Evolutionary conservation across 2,888 invertebrate genomes (phyloP).

Genomic region (Dynastes tityus): DNA sequence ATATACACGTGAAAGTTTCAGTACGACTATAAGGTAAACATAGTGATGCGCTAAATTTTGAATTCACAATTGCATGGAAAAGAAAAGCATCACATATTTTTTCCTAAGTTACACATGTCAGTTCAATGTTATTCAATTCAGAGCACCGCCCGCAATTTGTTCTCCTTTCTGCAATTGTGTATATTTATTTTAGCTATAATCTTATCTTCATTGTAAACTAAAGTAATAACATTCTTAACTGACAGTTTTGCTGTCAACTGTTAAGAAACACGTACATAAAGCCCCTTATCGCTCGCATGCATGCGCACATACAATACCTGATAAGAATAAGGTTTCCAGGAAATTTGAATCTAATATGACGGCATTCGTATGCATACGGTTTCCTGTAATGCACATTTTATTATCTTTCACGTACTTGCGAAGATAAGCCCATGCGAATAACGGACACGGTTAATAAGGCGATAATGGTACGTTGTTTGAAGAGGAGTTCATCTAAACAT

Average conservation of each 20-base stretch:
- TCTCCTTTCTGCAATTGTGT: no score
- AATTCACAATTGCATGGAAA: no score
- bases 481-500: no score
- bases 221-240: background rate
- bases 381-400: constrained; percentile 9
- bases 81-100: no score
- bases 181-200: background rate
- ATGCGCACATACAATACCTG: background rate
- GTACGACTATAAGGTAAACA: no score
- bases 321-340: background rate
- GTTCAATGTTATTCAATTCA: no score
- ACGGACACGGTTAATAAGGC: background rate
- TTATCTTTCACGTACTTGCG: background rate
- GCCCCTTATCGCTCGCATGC: background rate
- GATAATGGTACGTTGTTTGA: no score
- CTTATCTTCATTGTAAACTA: constrained; percentile 6
- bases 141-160: no score
- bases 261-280: background rate
- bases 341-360: constrained; percentile 10
- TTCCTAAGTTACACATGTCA: no score
- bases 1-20: no score
- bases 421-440: background rate
- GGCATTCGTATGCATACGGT: background rate
- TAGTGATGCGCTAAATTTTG: no score
- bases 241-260: background rate